Percentiles rank a stretch among this genome's conserved stretches.
Conservation (phyloP, 23 tunicate species). For the Ascidia mentula region DNA sequence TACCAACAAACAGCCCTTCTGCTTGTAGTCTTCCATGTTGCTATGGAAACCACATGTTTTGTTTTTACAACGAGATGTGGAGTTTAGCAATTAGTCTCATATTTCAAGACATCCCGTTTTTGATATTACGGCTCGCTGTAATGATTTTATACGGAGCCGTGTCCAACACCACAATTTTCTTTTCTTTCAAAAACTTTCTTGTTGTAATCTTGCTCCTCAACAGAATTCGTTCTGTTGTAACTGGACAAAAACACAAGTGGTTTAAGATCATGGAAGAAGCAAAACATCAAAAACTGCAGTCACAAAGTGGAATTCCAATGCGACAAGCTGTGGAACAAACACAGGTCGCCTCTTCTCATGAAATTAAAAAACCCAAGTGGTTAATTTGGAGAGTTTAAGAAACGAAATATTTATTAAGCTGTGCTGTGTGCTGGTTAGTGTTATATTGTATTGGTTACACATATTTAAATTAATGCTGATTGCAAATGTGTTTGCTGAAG, state of each 20-base stretch:
- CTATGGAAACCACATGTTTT: conserved; percentile 12
- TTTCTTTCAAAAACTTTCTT: conserved; percentile 40
- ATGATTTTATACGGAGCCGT: conserved; percentile 28
- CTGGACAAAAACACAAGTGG: not conserved
- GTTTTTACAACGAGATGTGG: conserved; percentile 59
- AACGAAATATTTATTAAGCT: too few relatives aligned
- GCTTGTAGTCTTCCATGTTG: not conserved
- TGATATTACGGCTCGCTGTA: conserved; percentile 31
- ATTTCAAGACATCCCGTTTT: conserved; percentile 65
- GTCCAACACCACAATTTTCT: conserved; percentile 39
- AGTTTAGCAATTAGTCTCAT: conserved; percentile 28
- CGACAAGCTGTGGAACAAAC: not conserved
- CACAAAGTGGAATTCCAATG: not conserved
- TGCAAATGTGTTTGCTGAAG: too few relatives aligned
- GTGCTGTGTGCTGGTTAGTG: too few relatives aligned
- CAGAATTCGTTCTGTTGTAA: conserved; percentile 15
- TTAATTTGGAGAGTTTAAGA: not conserved
- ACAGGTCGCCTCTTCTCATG: not conserved
- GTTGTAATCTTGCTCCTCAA: conserved; percentile 25
- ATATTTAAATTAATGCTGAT: too few relatives aligned
- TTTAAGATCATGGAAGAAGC: not conserved
- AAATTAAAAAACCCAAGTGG: conserved; percentile 1
- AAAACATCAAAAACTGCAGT: not conserved
- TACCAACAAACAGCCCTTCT: not conserved
- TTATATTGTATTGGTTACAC: too few relatives aligned